Percentiles rank a stretch among this genome's conserved stretches.
phyloP scores from a whole-genome alignment of 2,113 vertebrate species.

The Micronycteris hirsuta region DNA sequence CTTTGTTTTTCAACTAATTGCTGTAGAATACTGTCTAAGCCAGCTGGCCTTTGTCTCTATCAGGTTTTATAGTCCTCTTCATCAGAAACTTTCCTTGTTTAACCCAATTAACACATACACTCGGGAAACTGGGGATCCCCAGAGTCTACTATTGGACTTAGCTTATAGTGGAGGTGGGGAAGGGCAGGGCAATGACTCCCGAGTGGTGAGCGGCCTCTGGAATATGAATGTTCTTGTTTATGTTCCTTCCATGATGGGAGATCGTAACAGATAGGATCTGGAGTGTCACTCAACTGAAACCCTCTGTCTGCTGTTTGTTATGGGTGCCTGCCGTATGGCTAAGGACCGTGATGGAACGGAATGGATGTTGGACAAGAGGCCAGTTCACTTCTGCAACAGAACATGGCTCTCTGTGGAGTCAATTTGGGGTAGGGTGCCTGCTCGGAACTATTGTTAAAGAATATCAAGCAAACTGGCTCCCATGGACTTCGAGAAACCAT shows the following conservation, averaged over 20 bases:
- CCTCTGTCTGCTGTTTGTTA: not conserved
- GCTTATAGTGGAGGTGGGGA: not conserved
- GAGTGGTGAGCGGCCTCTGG: not conserved
- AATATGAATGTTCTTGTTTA: not conserved
- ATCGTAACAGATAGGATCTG: not conserved
- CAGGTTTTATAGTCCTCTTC: not conserved
- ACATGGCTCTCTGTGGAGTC: not conserved
- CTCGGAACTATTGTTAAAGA: not conserved
- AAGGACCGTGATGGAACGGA: not conserved
- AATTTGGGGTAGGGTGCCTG: not conserved
- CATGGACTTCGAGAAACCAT: not conserved
- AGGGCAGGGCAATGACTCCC: not conserved
- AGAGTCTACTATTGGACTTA: not conserved
- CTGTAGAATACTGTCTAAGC: not conserved
- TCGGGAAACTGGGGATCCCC: not conserved
- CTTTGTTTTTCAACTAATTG: slow-evolving; percentile 7
- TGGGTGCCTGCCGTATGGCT: not conserved
- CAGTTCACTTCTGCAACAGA: not conserved
- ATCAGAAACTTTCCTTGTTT: not conserved
- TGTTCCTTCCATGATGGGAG: not conserved
- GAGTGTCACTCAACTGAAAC: not conserved
- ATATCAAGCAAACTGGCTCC: not conserved
- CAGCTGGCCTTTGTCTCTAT: not conserved
- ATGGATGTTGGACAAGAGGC: not conserved
- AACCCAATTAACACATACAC: not conserved